Percentiles rank a stretch among this genome's conserved stretches.
These are phyloP conservation scores for Priocnemis perturbator DNA, from an alignment of 2,888 invertebrate species.

Conservation along the genomic window DNA sequence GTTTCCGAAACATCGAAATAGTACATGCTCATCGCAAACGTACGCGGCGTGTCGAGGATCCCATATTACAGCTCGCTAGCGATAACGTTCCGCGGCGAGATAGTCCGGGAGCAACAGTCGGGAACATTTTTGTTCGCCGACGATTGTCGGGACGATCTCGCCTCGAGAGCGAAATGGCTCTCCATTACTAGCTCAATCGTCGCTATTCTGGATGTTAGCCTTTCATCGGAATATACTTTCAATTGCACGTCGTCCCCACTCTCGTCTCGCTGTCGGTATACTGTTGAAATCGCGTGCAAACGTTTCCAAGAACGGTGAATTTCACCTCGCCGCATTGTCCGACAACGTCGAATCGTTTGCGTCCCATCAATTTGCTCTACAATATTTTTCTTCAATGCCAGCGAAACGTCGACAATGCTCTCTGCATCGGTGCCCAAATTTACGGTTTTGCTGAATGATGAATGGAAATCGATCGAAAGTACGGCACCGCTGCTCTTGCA, in stretches of 20 bases:
- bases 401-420: no score
- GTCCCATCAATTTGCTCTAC: no score
- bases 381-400: no score
- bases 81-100: conserved; percentile 1
- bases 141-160: conserved; percentile 16
- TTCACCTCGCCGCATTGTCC: not conserved
- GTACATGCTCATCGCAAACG: conserved; percentile 54
- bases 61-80: conserved; percentile 39
- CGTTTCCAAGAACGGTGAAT: not conserved
- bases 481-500: no score
- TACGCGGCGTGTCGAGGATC: conserved; percentile 57
- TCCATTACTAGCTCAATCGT: conserved; percentile 37
- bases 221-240: conserved; percentile 28
- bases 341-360: no score
- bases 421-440: no score
- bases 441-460: no score
- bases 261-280: conserved; percentile 28
- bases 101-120: no score
- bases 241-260: conserved; percentile 42
- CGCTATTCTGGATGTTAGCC: conserved; percentile 41
- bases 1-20: conserved; percentile 46
- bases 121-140: conserved; percentile 9
- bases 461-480: no score
- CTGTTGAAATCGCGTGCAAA: not conserved
- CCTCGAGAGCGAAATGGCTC: conserved; percentile 21